Evolutionary conservation across 2,888 invertebrate genomes (phyloP).

Genomic region (Scaptomyza cyrtandrae): DNA sequence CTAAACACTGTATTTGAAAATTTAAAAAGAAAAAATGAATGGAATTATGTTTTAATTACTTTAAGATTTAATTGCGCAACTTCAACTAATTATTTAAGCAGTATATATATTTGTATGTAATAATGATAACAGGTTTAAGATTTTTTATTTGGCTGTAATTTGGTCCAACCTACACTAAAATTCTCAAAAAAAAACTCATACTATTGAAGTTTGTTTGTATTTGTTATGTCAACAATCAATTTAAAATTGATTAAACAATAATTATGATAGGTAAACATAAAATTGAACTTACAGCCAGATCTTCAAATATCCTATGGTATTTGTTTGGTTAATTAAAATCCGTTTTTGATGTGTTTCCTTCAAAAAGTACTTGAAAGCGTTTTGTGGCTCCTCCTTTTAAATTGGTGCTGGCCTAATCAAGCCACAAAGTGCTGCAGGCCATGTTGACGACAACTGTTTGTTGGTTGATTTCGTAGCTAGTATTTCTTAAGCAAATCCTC

Average conservation of each 20-base stretch:
- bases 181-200: neutral
- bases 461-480: constrained; percentile 17
- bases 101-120: too few species aligned
- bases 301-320: constrained; percentile 37
- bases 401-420: constrained; percentile 50
- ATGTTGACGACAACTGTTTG: constrained; percentile 24
- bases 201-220: neutral
- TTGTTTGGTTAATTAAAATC: constrained; percentile 59
- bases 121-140: too few species aligned
- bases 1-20: too few species aligned
- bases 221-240: constrained; percentile 22
- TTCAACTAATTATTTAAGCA: too few species aligned
- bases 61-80: too few species aligned
- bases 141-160: neutral
- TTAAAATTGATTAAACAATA: constrained; percentile 31
- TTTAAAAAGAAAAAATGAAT: too few species aligned
- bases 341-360: constrained; percentile 61
- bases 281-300: constrained; percentile 34
- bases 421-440: constrained; percentile 49
- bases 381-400: constrained; percentile 21
- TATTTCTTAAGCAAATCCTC: constrained; percentile 27
- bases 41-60: too few species aligned
- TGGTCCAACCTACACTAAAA: neutral
- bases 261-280: constrained; percentile 31
- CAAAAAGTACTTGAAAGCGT: constrained; percentile 60